A percentile compares a stretch with the other conserved stretches of the same genome.
These are phyloP conservation scores for Terebella lapidaria DNA, from an alignment of 2,888 invertebrate genomes.

Conservation along the genomic window DNA sequence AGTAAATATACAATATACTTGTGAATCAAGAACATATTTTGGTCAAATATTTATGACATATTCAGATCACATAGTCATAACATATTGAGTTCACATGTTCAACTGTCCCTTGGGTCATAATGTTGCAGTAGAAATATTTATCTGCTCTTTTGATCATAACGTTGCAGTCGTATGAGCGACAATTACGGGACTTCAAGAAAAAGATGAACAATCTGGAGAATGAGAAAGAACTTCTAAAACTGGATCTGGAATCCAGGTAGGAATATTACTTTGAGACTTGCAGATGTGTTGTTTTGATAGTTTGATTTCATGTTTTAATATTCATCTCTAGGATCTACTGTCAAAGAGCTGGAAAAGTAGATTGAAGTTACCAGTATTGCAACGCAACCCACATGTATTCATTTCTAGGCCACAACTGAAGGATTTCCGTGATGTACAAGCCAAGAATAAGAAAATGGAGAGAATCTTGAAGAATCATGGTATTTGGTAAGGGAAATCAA, in stretches of 20 bases:
- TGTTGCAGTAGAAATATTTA: too few relatives aligned
- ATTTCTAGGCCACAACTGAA: background rate
- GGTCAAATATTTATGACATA: too few relatives aligned
- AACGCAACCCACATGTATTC: too few relatives aligned
- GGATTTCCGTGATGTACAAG: background rate
- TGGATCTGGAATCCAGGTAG: slow-evolving; percentile 1
- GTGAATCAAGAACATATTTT: too few relatives aligned
- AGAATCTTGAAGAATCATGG: background rate
- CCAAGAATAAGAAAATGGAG: background rate
- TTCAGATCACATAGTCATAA: too few relatives aligned
- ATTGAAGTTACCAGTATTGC: too few relatives aligned
- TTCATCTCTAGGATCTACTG: too few relatives aligned
- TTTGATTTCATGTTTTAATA: background rate
- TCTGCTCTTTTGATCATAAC: too few relatives aligned
- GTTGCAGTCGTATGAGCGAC: background rate
- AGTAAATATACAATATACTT: too few relatives aligned
- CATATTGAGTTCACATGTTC: too few relatives aligned
- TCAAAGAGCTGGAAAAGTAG: too few relatives aligned
- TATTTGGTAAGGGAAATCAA: background rate
- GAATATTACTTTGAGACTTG: background rate
- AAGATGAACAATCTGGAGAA: background rate
- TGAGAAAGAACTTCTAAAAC: slow-evolving; percentile 1
- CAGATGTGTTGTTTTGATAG: background rate
- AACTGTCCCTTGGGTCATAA: too few relatives aligned
- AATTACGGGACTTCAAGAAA: background rate